These are phyloP conservation scores for Apodemus sylvaticus DNA, from an alignment of 2,113 vertebrate species.

Conservation along the genomic window DNA sequence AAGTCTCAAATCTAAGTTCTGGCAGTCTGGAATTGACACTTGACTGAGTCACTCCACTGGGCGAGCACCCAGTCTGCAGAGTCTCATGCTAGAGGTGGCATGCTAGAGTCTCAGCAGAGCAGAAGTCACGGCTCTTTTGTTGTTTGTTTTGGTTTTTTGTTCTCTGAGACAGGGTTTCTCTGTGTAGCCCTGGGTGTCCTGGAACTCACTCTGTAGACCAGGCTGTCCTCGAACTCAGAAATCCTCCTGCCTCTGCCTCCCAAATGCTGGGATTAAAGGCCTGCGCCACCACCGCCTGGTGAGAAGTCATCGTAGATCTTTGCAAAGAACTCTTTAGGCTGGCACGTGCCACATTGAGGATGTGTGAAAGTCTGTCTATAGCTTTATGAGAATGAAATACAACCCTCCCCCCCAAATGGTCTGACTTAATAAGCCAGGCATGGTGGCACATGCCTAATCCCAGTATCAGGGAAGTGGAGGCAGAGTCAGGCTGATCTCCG, in stretches of 20 bases:
- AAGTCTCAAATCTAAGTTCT: slow-evolving; percentile 72
- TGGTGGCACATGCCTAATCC: background rate
- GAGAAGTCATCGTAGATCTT: background rate
- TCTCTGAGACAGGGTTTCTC: no score
- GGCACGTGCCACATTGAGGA: background rate
- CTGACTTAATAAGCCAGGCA: background rate
- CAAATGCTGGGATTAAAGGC: no score
- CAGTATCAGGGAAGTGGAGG: background rate
- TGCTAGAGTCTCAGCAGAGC: no score
- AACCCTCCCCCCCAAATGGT: background rate
- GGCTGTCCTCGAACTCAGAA: no score
- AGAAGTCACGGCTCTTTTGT: no score
- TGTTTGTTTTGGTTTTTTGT: no score
- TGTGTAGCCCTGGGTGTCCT: no score
- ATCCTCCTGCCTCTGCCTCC: no score
- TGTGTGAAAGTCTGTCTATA: background rate
- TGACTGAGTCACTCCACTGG: background rate
- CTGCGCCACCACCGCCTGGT: no score
- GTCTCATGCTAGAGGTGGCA: no score
- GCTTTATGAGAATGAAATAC: background rate
- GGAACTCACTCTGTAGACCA: no score
- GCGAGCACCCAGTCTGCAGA: no score
- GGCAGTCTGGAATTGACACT: slow-evolving; percentile 57
- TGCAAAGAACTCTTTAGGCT: background rate
- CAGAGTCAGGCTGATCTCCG: background rate